Percentiles rank a stretch among this genome's conserved stretches.
Conservation (phyloP, 2,797 vertebrate genomes). For the Gorsachius magnificus region DNA sequence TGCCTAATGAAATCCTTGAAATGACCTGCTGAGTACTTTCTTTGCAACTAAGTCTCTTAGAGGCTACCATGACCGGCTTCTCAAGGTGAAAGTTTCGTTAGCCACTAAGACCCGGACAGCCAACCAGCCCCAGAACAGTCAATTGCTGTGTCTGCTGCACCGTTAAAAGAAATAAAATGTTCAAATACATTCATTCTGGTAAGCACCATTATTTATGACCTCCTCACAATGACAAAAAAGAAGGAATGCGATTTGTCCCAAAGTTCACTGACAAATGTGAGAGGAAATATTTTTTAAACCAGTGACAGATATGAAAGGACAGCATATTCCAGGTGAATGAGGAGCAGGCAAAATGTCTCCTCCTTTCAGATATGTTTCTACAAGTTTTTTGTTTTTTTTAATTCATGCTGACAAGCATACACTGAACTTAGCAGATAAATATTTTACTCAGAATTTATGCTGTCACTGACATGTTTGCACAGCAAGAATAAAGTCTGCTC, state of each 20-base stretch:
- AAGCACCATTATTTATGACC: neutral
- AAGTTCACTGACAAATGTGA: neutral
- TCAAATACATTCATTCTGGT: neutral
- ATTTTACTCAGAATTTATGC: slow-evolving; percentile 63
- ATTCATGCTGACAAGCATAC: slow-evolving; percentile 52
- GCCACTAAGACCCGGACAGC: neutral
- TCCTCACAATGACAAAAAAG: neutral
- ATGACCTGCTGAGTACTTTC: neutral
- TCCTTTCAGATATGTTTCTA: slow-evolving; percentile 54
- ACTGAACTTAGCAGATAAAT: slow-evolving; percentile 53
- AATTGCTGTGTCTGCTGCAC: neutral
- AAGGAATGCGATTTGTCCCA: neutral
- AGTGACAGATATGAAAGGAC: slow-evolving; percentile 44
- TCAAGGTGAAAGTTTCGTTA: neutral
- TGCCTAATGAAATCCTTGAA: neutral
- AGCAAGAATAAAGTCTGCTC: slow-evolving; percentile 55
- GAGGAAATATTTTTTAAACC: slow-evolving; percentile 19
- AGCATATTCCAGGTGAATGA: slow-evolving; percentile 50
- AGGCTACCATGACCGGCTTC: neutral
- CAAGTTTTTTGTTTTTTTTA: slow-evolving; percentile 25
- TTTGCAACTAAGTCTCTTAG: neutral
- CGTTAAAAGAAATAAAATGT: neutral
- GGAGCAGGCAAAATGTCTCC: slow-evolving; percentile 36
- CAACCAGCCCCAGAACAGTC: neutral
- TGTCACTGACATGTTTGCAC: slow-evolving; percentile 57